Evolutionary conservation across 2,113 vertebrate species (phyloP).

Genomic region (Suncus etruscus): DNA sequence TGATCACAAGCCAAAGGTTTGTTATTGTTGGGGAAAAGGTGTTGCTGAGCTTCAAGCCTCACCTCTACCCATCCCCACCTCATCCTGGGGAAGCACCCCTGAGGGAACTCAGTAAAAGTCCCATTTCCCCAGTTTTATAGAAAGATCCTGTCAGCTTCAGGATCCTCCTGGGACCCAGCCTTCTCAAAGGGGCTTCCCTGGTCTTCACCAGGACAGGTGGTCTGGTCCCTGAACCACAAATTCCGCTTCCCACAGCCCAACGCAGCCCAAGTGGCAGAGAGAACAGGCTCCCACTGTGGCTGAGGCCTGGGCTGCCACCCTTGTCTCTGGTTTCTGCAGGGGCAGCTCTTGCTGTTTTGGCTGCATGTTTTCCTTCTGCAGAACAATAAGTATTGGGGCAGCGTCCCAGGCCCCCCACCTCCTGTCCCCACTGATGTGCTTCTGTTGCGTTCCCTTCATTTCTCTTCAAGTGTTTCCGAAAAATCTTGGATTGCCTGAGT

Average conservation of each 20-base stretch:
- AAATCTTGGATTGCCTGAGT: slow-evolving; percentile 17
- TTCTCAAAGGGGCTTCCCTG: background rate
- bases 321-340: background rate
- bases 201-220: background rate
- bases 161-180: background rate
- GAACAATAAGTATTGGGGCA: background rate
- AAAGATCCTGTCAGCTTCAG: background rate
- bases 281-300: background rate
- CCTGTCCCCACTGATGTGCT: background rate
- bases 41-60: too few relatives aligned
- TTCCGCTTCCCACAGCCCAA: too few relatives aligned
- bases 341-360: background rate
- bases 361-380: background rate
- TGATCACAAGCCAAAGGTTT: too few relatives aligned
- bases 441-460: background rate
- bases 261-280: background rate
- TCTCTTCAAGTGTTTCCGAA: slow-evolving; percentile 21
- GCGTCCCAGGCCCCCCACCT: too few relatives aligned
- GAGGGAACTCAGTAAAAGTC: background rate
- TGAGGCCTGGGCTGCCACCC: background rate
- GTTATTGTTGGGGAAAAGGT: too few relatives aligned
- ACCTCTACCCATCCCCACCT: too few relatives aligned
- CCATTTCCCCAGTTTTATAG: background rate
- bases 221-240: background rate
- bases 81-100: too few relatives aligned